Evolutionary conservation across 2,113 vertebrate species (phyloP).

Genomic region (Crotalus helleri): DNA sequence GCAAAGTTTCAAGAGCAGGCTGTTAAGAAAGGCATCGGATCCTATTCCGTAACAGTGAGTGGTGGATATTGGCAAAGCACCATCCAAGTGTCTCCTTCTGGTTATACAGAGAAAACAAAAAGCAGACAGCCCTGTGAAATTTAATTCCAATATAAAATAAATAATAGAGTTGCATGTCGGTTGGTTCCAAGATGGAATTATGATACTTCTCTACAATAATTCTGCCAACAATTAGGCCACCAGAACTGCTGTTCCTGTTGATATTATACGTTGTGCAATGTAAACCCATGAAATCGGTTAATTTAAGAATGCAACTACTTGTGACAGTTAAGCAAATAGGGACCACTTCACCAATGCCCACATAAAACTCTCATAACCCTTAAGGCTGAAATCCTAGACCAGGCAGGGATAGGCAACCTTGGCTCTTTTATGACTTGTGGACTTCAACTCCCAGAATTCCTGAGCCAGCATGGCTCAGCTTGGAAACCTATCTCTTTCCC

Average conservation of each 20-base stretch:
- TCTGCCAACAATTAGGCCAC: neutral
- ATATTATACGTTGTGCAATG: too few species aligned
- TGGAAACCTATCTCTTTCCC: too few species aligned
- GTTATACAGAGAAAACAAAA: neutral
- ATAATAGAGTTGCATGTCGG: neutral
- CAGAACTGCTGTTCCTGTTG: neutral
- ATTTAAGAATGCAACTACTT: neutral
- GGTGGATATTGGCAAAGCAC: neutral
- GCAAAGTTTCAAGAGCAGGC: neutral
- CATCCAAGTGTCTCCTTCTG: neutral
- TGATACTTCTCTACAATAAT: neutral
- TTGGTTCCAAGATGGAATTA: neutral
- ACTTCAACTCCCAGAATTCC: too few species aligned
- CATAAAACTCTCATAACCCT: neutral
- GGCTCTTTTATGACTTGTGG: too few species aligned
- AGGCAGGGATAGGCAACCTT: too few species aligned
- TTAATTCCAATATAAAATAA: neutral
- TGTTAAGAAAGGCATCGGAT: neutral
- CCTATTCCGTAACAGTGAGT: neutral
- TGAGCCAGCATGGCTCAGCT: too few species aligned
- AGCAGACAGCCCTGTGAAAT: neutral
- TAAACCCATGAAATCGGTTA: neutral
- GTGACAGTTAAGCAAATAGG: neutral
- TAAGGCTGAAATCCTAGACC: neutral
- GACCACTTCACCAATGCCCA: neutral